phyloP scores from a whole-genome alignment of 2,888 invertebrate genomes.

The Eupithecia subumbrata region DNA sequence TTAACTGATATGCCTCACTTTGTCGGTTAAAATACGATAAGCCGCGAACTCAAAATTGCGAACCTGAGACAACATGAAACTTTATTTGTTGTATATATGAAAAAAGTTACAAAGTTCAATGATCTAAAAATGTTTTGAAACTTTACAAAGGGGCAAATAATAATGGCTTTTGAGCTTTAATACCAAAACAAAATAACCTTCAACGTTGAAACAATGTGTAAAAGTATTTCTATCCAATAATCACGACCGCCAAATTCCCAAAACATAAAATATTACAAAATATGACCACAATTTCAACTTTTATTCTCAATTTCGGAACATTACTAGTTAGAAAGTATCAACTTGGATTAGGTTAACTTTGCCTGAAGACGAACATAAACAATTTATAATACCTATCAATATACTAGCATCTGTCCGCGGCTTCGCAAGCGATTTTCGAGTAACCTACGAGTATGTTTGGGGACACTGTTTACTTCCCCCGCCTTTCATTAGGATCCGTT shows the following conservation, averaged over 20 bases:
- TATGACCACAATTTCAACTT: neutral
- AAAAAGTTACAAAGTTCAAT: slow-evolving; percentile 10
- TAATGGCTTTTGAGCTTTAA: neutral
- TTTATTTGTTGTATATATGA: neutral
- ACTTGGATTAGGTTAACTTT: neutral
- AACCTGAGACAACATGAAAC: neutral
- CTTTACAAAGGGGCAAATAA: slow-evolving; percentile 2
- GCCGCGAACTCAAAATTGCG: neutral
- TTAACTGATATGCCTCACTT: too few relatives aligned
- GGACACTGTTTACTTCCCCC: neutral
- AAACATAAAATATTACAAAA: neutral
- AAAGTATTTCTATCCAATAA: neutral
- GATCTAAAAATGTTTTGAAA: slow-evolving; percentile 11
- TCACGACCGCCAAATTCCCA: neutral
- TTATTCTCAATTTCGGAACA: neutral
- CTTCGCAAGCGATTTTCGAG: neutral
- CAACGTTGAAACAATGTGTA: neutral
- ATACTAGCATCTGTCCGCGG: neutral
- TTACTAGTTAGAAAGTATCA: neutral
- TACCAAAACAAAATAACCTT: neutral
- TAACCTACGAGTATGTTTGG: neutral
- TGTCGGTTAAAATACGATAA: neutral
- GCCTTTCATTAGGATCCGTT: neutral
- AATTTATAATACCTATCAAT: too few relatives aligned
- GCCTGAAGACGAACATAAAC: neutral